A percentile compares a stretch with the other conserved stretches of the same genome.
phyloP scores from a whole-genome alignment of 2,797 vertebrate genomes.

The Taeniopygia guttata region DNA sequence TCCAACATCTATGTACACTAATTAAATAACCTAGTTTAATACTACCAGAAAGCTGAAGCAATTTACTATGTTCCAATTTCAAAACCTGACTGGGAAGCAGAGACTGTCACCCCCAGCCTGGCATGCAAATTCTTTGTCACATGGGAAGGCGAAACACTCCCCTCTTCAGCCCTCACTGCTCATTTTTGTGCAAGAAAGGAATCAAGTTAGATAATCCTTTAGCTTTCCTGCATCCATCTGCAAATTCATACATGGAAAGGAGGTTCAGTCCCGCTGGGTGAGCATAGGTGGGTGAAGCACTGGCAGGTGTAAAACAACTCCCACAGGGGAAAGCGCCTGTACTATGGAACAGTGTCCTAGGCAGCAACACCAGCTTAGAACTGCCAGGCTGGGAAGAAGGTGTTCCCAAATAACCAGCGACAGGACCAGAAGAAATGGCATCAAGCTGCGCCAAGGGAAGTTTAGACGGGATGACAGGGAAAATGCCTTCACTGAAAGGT shows the following conservation, averaged over 20 bases:
- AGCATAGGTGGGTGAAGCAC: not conserved
- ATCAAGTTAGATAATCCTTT: not conserved
- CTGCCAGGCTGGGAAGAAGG: no score
- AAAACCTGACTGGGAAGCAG: not conserved
- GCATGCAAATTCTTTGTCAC: no score
- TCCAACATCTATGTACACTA: accelerated
- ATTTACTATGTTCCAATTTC: not conserved
- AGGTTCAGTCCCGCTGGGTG: no score
- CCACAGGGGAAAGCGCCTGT: not conserved
- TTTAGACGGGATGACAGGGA: no score
- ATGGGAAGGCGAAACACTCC: accelerated
- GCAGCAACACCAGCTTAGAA: accelerated
- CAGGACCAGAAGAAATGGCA: no score
- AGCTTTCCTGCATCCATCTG: not conserved
- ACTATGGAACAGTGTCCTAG: accelerated
- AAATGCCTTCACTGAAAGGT: no score
- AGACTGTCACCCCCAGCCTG: no score
- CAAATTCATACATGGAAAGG: not conserved
- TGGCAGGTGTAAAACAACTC: not conserved
- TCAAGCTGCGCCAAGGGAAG: no score
- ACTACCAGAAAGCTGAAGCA: not conserved
- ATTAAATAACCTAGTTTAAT: not conserved
- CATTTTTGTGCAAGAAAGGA: not conserved
- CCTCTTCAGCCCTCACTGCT: not conserved
- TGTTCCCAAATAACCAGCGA: no score